Conservation (phyloP, 1,140 invertebrate genomes). For the Drosophila setifemur region DNA sequence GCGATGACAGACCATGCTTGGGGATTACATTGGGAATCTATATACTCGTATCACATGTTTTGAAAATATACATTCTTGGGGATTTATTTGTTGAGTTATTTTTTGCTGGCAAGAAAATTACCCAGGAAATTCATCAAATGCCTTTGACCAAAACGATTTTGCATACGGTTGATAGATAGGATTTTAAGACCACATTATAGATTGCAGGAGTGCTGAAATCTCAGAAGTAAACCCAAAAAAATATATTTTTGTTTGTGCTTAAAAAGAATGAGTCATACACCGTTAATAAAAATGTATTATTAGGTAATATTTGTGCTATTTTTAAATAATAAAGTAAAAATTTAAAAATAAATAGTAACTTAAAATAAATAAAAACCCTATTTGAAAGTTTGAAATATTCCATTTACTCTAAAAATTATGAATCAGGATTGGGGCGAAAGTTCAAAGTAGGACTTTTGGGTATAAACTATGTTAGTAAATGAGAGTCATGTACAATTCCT, state of each 20-base stretch:
- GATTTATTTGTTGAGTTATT: conserved; percentile 29
- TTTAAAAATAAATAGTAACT: not conserved
- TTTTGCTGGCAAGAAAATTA: conserved; percentile 15
- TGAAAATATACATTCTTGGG: conserved; percentile 23
- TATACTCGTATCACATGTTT: conserved; percentile 66
- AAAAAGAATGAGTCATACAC: conserved; percentile 5
- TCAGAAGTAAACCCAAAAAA: not conserved
- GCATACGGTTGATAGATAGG: conserved; percentile 55
- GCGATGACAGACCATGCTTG: conserved; percentile 5
- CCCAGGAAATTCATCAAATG: conserved; percentile 64
- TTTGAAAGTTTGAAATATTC: too few relatives aligned
- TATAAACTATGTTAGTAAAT: too few relatives aligned
- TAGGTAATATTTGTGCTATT: not conserved
- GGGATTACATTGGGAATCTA: conserved; percentile 29
- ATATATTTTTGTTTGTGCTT: not conserved
- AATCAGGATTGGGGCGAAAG: too few relatives aligned
- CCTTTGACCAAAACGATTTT: conserved; percentile 31
- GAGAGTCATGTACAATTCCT: too few relatives aligned
- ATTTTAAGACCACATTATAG: conserved; percentile 56
- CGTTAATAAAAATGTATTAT: not conserved
- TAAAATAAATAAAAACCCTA: too few relatives aligned
- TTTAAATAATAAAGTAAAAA: not conserved
- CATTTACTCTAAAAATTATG: too few relatives aligned
- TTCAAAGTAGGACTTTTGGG: too few relatives aligned
- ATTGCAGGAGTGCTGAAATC: conserved; percentile 11